phyloP scores from a whole-genome alignment of 1,140 invertebrate genomes.

The Plodia interpunctella region DNA sequence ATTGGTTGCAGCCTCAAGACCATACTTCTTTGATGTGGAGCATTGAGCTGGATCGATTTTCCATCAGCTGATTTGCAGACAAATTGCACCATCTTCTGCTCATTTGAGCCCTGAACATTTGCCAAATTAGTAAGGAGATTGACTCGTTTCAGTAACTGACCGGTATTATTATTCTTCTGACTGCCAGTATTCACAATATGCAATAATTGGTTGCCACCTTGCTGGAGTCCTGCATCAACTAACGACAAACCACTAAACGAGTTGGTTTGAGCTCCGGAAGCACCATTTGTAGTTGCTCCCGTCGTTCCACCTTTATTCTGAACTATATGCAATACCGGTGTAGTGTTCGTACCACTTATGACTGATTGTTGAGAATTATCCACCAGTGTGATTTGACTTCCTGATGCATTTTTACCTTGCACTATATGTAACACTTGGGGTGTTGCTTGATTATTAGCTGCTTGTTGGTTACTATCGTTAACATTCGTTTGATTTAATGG shows the following conservation, averaged over 20 bases:
- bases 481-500: conserved; percentile 61
- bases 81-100: conserved; percentile 77
- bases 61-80: conserved; percentile 79
- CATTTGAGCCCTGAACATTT: conserved; percentile 69
- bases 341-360: conserved; percentile 52
- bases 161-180: conserved; percentile 52
- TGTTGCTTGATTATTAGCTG: conserved; percentile 34
- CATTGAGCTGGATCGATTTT: conserved; percentile 75
- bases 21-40: conserved; percentile 70
- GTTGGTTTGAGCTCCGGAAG: conserved; percentile 40
- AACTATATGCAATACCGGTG: conserved; percentile 72
- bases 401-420: conserved; percentile 64
- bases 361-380: conserved; percentile 66
- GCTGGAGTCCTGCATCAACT: conserved; percentile 63
- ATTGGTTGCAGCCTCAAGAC: conserved; percentile 70
- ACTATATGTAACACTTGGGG: conserved; percentile 75
- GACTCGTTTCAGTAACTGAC: conserved; percentile 68
- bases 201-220: conserved; percentile 67
- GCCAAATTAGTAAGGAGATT: conserved; percentile 72
- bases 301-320: conserved; percentile 56
- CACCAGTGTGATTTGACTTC: conserved; percentile 62
- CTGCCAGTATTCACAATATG: conserved; percentile 71
- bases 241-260: conserved; percentile 65
- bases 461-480: conserved; percentile 45
- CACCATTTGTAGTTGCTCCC: conserved; percentile 33